phyloP scores from a whole-genome alignment of 2,888 invertebrate genomes.

The Pterobdella sp. region DNA sequence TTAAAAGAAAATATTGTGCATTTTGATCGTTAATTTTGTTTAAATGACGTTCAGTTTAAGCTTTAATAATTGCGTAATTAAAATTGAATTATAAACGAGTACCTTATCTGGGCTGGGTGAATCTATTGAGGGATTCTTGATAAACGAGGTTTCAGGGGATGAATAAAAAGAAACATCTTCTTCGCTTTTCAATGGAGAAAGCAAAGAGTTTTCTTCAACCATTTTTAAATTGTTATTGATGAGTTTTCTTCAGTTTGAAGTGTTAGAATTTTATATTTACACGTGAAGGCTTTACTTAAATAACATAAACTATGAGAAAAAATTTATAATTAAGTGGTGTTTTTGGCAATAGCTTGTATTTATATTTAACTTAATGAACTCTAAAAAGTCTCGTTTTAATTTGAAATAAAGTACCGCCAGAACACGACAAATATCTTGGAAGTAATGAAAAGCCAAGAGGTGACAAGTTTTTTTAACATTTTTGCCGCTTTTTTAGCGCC shows the following conservation, averaged over 20 bases:
- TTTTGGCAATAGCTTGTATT: too few species aligned
- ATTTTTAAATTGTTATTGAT: background rate
- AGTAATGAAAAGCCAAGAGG: too few species aligned
- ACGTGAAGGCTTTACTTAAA: background rate
- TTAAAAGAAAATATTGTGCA: background rate
- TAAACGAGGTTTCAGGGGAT: background rate
- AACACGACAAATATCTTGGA: too few species aligned
- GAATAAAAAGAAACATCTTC: constrained; percentile 23
- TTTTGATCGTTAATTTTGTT: background rate
- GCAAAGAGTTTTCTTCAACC: constrained; percentile 22
- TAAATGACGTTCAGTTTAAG: background rate
- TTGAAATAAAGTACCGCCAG: too few species aligned
- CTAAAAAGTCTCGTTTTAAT: too few species aligned
- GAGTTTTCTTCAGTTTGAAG: background rate
- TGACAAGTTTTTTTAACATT: too few species aligned
- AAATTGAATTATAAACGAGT: too few species aligned
- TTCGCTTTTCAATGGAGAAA: constrained; percentile 23
- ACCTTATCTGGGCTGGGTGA: constrained; percentile 3
- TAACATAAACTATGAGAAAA: background rate
- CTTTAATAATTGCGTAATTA: too few species aligned
- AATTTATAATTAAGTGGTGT: too few species aligned
- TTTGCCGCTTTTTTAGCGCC: too few species aligned
- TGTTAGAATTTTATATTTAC: background rate
- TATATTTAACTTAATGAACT: too few species aligned
- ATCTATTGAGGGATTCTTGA: background rate